Evolutionary conservation across 2,888 invertebrate genomes (phyloP).

Genomic region (Spatulosminthurus flaviceps): DNA sequence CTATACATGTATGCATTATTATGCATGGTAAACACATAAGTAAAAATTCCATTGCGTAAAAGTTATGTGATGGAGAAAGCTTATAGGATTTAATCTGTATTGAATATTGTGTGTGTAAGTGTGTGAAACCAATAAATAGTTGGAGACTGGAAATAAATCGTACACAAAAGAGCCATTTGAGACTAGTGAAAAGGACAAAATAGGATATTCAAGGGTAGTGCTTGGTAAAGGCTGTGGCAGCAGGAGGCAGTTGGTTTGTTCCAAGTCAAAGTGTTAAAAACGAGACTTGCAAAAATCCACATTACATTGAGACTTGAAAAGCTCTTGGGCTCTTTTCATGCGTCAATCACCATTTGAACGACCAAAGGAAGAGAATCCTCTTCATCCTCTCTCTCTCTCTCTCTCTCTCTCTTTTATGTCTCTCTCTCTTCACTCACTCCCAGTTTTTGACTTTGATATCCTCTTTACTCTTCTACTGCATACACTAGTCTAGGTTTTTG

Average conservation of each 20-base stretch:
- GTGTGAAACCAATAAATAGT: constrained; percentile 11
- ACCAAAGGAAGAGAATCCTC: constrained; percentile 14
- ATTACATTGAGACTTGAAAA: neutral
- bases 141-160: neutral
- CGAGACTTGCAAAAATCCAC: constrained; percentile 18
- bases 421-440: constrained; percentile 9
- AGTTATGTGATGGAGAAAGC: neutral
- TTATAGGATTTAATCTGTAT: neutral
- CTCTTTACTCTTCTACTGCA: constrained; percentile 15
- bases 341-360: constrained; percentile 18
- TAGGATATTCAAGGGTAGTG: constrained; percentile 7
- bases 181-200: neutral
- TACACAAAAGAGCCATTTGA: constrained; percentile 10
- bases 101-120: neutral
- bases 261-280: constrained; percentile 14
- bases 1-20: neutral
- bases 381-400: constrained; percentile 15
- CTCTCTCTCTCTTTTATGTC: constrained; percentile 5
- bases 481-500: too few relatives aligned
- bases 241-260: constrained; percentile 18
- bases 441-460: constrained; percentile 7
- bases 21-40: neutral
- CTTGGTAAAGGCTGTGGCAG: neutral
- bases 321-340: constrained; percentile 13
- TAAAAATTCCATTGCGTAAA: neutral